Percentiles rank a stretch among this genome's conserved stretches.
phyloP scores from a whole-genome alignment of 1,140 invertebrate genomes.

The Metaphire vulgaris region DNA sequence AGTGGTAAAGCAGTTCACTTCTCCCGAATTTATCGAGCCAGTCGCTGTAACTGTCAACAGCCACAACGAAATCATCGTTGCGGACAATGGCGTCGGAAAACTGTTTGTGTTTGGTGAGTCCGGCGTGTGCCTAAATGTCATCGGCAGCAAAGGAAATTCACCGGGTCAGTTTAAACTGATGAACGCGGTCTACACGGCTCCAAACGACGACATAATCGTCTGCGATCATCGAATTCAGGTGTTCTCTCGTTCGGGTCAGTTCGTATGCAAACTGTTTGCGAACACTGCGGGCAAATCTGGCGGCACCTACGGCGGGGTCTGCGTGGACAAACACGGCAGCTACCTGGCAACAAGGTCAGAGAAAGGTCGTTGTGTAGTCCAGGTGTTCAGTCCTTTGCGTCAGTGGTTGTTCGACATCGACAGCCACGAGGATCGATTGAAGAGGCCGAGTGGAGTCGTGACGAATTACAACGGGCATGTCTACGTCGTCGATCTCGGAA shows the following conservation, averaged over 20 bases:
- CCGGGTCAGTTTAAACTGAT: conserved; percentile 60
- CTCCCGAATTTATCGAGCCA: conserved; percentile 57
- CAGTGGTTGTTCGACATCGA: conserved; percentile 68
- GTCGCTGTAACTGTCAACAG: conserved; percentile 74
- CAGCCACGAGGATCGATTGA: conserved; percentile 68
- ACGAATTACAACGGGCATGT: conserved; percentile 64
- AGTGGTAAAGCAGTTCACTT: conserved; percentile 61
- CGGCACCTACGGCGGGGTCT: conserved; percentile 66
- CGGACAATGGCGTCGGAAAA: conserved; percentile 73
- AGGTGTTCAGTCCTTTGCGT: conserved; percentile 66
- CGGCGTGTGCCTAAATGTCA: conserved; percentile 59
- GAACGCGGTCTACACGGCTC: conserved; percentile 56
- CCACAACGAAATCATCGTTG: conserved; percentile 74
- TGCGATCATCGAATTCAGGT: conserved; percentile 73
- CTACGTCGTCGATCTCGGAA: conserved; percentile 81
- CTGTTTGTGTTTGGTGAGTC: conserved; percentile 75
- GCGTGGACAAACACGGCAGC: conserved; percentile 63
- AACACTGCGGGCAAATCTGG: conserved; percentile 49
- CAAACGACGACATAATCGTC: conserved; percentile 64
- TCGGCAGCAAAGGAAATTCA: conserved; percentile 59
- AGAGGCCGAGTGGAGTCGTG: conserved; percentile 71
- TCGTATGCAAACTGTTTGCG: conserved; percentile 55
- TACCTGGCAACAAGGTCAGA: conserved; percentile 72
- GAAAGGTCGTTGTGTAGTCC: conserved; percentile 66
- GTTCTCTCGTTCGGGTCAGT: conserved; percentile 71